Evolutionary conservation across 2,797 vertebrate species (phyloP), one percentile per base, ranked within the genome.

Genomic region (Sphenopsis melanotis): DNA sequence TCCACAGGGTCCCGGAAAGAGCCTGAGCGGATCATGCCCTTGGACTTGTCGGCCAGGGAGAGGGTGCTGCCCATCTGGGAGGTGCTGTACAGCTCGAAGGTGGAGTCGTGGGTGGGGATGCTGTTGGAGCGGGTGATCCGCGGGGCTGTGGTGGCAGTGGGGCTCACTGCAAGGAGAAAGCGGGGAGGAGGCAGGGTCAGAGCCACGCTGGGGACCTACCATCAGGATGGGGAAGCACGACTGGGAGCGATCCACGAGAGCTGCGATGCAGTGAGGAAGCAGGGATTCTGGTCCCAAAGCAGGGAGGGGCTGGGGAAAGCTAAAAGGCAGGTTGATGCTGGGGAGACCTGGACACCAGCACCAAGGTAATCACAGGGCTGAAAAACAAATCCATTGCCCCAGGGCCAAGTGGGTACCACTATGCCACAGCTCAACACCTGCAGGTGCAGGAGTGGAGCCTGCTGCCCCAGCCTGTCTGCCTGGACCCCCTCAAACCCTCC

Each of bases 71-170:
- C 99, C 97, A 98, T 98, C 26, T 98, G 99, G 64, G 99, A 99
- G 4, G 98, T 98, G 61, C 98, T 98, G 83, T 98, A 99, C 89
- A 99, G 98, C 96, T 99, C 99, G 92, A 99, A 98, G 72, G 99
- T 98, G 88, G 98, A 98, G 64, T 99, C 99, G 11, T 99, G 99
- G 75, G 99, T 98, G 49, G 99, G 99, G 97, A 99, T 99, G 98
- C 99, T 99, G 98, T 99, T 99, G 97, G 99, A 99, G 76, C 99
- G 99, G 92, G 98, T 99, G 98, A 99, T 99, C 95, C 98, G 98
- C 0, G 99, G 98, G 89, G 98, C 96, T 92, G 98, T 80, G 29
- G 98, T 89, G 37, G 97, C 79, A 10, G 98, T 98, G 92, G 99
- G 99, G 78, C 98, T 98, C 98, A 97, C 97, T 97, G 90, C 88